These are phyloP conservation scores for Drosophila ezoana DNA, from an alignment of 2,888 invertebrate species.

Conservation along the genomic window DNA sequence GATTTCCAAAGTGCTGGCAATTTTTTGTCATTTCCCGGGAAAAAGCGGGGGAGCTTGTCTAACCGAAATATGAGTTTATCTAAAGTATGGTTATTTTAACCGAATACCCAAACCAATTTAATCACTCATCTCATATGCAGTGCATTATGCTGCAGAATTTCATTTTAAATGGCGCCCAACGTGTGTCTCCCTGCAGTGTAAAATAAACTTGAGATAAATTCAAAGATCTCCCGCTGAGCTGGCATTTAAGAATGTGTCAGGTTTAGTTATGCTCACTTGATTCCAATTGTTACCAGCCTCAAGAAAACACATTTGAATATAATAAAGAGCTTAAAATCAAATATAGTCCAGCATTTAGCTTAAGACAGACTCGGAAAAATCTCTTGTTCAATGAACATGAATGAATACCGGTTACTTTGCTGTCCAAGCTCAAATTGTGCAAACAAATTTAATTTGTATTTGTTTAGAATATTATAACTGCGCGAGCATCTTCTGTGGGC, in stretches of 20 bases:
- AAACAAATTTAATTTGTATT: slow-evolving; percentile 30
- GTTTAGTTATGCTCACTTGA: not conserved
- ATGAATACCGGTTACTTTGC: no score
- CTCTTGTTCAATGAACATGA: no score
- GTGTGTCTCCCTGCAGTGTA: not conserved
- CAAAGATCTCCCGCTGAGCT: not conserved
- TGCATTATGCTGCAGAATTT: not conserved
- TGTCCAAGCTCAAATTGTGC: not conserved
- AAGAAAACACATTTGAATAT: not conserved
- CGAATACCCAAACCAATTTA: no score
- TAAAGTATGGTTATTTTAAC: no score
- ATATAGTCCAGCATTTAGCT: no score
- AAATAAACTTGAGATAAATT: not conserved
- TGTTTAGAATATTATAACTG: slow-evolving; percentile 7
- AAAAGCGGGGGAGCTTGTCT: not conserved
- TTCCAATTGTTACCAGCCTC: not conserved
- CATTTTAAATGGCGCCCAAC: not conserved
- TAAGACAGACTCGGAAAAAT: no score
- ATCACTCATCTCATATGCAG: not conserved
- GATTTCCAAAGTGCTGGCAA: slow-evolving; percentile 1
- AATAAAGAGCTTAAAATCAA: not conserved
- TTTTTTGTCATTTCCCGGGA: not conserved
- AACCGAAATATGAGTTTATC: not conserved
- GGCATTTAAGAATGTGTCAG: not conserved
- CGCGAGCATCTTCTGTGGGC: slow-evolving; percentile 11